Base-by-base conservation (phyloP, 2,888 invertebrate species). In the Caenorhabditis macrosperma region DNA sequence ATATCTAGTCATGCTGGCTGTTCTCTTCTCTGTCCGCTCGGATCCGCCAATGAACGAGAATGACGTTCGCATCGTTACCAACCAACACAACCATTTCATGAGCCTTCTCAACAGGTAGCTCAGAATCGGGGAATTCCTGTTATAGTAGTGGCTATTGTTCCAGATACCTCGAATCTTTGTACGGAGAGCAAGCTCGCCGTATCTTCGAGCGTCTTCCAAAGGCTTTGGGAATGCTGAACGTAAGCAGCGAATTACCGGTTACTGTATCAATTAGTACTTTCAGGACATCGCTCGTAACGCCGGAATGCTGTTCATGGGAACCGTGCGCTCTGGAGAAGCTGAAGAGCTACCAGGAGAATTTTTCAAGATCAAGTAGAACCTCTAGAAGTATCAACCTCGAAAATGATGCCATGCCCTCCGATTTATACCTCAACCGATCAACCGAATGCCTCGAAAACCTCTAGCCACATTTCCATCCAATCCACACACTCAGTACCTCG, bases 141-240 rank as follows among this genome's bases (percentile, higher is more conserved):
- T n/a, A 57, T 38, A 38, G 6, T 38, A 12, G 9, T 9, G 4
- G 1, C 15, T n/a, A 10, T 28, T 28, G 1, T 80, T 86, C 44
- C 74, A 89, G 89, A 64, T 89, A 89, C 60, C 74, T 89, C 74
- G 88, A 88, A 72, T 88, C 88, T 20, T 59, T 88, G 28, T 86
- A 88, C 75, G 87, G 87, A 9, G 83, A 85, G 26, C 82, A 82
- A 12, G 85, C 87, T 1, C 74, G 69, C 12, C 77, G 84, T 35
- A 77, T 87, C 55, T 81, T 83, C 55, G 82, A 82, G 52, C 79
- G 81, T 9, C 63, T 88, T 46, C 87, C 86, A 59, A 75, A 79
- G 20, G 85, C 87, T 9, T 75, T 88, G 72, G 57, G 68, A n/a
- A 79, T 83, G 64, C 84, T 88, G 17, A 81, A 83, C 33, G 63